Evolutionary conservation across 2,113 vertebrate genomes (phyloP).

Genomic region (Globicephala melas): DNA sequence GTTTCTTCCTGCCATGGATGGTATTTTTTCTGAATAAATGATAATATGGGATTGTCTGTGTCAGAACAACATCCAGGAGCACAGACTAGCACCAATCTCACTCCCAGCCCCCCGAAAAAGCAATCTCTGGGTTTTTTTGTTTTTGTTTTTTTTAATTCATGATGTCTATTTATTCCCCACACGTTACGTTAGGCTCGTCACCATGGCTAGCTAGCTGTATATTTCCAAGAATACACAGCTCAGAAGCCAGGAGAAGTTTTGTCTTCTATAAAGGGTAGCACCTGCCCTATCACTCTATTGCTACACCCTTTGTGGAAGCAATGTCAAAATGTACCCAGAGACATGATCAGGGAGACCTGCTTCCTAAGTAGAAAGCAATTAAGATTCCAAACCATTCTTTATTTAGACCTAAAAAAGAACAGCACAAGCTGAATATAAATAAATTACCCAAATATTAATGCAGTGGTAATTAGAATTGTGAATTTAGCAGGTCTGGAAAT

Average conservation of each 20-base stretch:
- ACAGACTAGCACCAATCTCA: too few relatives aligned
- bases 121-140: too few relatives aligned
- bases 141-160: too few relatives aligned
- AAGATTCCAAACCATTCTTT: not conserved
- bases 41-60: slow-evolving; percentile 6
- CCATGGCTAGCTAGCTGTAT: not conserved
- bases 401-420: not conserved
- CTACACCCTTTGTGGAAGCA: not conserved
- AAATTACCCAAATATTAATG: not conserved
- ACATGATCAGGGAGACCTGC: not conserved
- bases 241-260: not conserved
- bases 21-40: slow-evolving; percentile 46
- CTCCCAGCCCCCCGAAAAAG: too few relatives aligned
- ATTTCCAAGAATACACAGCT: not conserved
- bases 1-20: slow-evolving; percentile 10
- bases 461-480: not conserved
- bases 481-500: not conserved
- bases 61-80: not conserved
- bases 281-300: not conserved
- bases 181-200: too few relatives aligned
- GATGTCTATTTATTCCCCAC: too few relatives aligned
- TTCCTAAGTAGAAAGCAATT: not conserved
- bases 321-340: not conserved
- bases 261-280: not conserved
- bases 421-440: not conserved